phyloP scores from a whole-genome alignment of 2,888 invertebrate genomes.

The Nycteola revayana region DNA sequence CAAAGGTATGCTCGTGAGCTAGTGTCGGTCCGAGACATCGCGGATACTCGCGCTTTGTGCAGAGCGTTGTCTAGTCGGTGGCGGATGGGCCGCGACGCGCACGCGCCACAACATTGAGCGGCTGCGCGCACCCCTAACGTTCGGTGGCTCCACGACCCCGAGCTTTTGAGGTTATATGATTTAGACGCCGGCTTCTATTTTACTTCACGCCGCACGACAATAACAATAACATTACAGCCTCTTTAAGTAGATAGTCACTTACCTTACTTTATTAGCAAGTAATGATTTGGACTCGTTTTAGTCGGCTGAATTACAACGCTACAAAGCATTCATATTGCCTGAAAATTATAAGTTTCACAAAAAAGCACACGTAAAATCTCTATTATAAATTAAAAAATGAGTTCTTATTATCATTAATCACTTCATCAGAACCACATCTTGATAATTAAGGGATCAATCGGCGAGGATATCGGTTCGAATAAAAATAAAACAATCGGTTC shows the following conservation, averaged over 20 bases:
- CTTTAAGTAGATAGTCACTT: slow-evolving; percentile 35
- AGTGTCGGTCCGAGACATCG: slow-evolving; percentile 56
- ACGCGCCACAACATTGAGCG: slow-evolving; percentile 78
- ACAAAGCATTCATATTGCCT: too few relatives aligned
- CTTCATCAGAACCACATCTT: too few relatives aligned
- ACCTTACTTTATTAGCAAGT: slow-evolving; percentile 35
- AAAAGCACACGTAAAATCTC: too few relatives aligned
- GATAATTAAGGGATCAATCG: too few relatives aligned
- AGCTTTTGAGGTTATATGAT: slow-evolving; percentile 76
- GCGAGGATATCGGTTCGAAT: too few relatives aligned
- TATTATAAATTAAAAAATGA: too few relatives aligned
- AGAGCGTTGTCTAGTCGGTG: slow-evolving; percentile 45
- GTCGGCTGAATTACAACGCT: slow-evolving; percentile 5
- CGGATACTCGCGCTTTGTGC: slow-evolving; percentile 67
- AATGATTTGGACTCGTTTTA: slow-evolving; percentile 12
- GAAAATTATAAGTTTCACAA: too few relatives aligned
- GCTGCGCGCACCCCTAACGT: slow-evolving; percentile 62
- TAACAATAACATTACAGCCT: slow-evolving; percentile 64
- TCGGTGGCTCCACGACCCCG: slow-evolving; percentile 43
- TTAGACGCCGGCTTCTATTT: slow-evolving; percentile 65
- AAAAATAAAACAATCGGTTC: too few relatives aligned
- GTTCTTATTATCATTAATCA: too few relatives aligned
- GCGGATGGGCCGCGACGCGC: slow-evolving; percentile 41
- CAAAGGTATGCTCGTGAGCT: slow-evolving; percentile 40
- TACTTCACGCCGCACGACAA: slow-evolving; percentile 49